Percentiles rank a stretch among this genome's conserved stretches.
Evolutionary conservation across 2,888 invertebrate genomes (phyloP).

Genomic region (Acronicta aceris): DNA sequence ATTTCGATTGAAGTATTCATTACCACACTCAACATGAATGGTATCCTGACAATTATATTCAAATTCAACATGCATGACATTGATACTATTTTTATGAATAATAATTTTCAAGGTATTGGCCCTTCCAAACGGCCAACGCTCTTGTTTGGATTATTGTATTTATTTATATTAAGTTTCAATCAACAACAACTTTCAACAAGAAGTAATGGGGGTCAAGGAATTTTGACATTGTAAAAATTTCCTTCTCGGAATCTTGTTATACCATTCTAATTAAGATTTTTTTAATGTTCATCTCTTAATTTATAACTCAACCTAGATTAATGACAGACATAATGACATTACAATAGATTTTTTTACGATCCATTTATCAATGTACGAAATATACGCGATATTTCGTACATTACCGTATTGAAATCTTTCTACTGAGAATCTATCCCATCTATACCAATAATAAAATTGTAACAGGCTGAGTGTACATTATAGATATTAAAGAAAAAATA

Average conservation of each 20-base stretch:
- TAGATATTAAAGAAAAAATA: too few relatives aligned
- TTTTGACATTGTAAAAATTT: too few relatives aligned
- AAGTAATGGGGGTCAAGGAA: too few relatives aligned
- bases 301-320: constrained; percentile 17
- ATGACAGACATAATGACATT: constrained; percentile 22
- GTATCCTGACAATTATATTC: constrained; percentile 53
- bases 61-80: constrained; percentile 51
- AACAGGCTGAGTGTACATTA: too few relatives aligned
- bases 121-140: background rate
- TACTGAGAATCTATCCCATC: too few relatives aligned
- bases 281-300: background rate
- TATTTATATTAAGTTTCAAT: background rate
- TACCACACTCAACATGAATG: constrained; percentile 17
- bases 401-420: too few relatives aligned
- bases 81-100: constrained; percentile 47
- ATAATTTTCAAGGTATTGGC: constrained; percentile 46
- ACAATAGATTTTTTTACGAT: constrained; percentile 9
- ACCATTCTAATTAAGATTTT: too few relatives aligned
- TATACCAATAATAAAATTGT: too few relatives aligned
- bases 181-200: too few relatives aligned
- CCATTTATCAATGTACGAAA: background rate
- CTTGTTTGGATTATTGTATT: constrained; percentile 16
- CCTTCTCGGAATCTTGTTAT: too few relatives aligned
- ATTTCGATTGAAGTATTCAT: constrained; percentile 34
- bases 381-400: too few relatives aligned